Conservation (phyloP, 2,797 vertebrate genomes). For the Acomys russatus region DNA sequence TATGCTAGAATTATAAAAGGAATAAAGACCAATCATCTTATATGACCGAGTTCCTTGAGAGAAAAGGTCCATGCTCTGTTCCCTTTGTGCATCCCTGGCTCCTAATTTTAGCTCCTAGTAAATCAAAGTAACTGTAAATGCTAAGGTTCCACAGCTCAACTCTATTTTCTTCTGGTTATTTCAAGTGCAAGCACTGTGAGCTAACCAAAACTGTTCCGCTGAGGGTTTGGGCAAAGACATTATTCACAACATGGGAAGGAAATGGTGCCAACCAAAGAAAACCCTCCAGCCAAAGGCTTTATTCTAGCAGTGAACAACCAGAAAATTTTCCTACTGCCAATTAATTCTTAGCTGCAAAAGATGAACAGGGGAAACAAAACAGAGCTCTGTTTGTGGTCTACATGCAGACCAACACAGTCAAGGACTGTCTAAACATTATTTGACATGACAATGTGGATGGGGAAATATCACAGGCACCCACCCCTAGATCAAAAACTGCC, state of each 20-base stretch:
- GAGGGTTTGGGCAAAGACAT: not conserved
- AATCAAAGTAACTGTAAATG: not conserved
- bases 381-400: not conserved
- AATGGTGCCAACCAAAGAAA: not conserved
- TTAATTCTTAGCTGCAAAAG: not conserved
- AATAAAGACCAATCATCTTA: constrained; percentile 2
- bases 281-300: not conserved
- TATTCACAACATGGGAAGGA: not conserved
- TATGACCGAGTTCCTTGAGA: not conserved
- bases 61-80: not conserved
- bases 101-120: not conserved
- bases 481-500: not conserved
- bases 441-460: not conserved
- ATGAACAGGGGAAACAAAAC: constrained; percentile 19
- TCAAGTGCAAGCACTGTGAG: not conserved
- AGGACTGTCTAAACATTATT: not conserved
- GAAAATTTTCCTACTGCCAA: constrained; percentile 20
- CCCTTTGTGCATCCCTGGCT: not conserved
- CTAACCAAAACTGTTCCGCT: not conserved
- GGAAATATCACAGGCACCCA: not conserved
- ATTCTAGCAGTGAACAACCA: constrained; percentile 26
- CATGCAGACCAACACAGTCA: not conserved
- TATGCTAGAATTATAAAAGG: not conserved
- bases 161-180: not conserved
- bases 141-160: not conserved